A percentile compares a stretch with the other conserved stretches of the same genome.
phyloP scores from a whole-genome alignment of 2,888 invertebrate species.

The Galerucella pusilla region DNA sequence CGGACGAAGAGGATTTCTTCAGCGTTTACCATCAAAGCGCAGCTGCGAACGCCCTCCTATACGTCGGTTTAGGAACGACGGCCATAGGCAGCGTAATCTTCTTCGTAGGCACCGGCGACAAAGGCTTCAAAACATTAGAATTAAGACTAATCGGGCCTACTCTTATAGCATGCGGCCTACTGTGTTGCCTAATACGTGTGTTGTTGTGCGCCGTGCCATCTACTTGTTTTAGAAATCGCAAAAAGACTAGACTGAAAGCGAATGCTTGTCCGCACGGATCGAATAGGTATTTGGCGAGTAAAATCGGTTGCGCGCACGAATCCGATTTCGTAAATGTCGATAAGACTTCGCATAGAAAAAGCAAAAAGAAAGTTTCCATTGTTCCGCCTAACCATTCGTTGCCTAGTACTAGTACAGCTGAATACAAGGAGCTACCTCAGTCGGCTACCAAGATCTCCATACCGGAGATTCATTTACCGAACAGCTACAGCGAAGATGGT shows the following conservation, averaged over 20 bases:
- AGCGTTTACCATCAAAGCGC: constrained; percentile 79
- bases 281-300: constrained; percentile 66
- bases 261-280: constrained; percentile 63
- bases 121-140: constrained; percentile 87
- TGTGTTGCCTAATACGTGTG: constrained; percentile 86
- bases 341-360: constrained; percentile 53
- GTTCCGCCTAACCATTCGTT: constrained; percentile 62
- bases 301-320: constrained; percentile 56
- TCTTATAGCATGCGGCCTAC: constrained; percentile 75
- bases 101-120: constrained; percentile 91
- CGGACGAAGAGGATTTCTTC: constrained; percentile 76
- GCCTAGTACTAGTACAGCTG: constrained; percentile 63
- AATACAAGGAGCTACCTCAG: constrained; percentile 59
- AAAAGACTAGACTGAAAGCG: constrained; percentile 71
- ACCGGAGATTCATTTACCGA: constrained; percentile 57
- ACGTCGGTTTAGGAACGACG: constrained; percentile 85
- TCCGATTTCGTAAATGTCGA: constrained; percentile 58
- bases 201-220: constrained; percentile 86
- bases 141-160: constrained; percentile 88
- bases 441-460: constrained; percentile 49
- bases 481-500: constrained; percentile 48
- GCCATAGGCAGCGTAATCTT: constrained; percentile 88
- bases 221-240: constrained; percentile 74
- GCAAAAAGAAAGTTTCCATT: constrained; percentile 63
- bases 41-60: constrained; percentile 84